Conservation (phyloP, 1,140 invertebrate genomes). For the Pentalonia nigronervosa region DNA sequence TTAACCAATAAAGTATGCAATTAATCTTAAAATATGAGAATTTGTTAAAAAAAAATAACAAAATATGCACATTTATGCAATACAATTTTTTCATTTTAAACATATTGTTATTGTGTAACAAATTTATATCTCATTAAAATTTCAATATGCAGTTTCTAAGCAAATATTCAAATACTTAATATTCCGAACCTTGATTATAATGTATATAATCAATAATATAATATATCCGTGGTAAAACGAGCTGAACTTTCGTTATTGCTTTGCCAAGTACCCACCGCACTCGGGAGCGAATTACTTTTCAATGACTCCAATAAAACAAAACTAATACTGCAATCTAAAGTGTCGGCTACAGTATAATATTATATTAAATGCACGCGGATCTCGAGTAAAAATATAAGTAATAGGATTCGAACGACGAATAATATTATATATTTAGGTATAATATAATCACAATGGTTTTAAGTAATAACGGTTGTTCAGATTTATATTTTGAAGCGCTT, state of each 20-base stretch:
- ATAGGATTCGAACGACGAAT: neutral
- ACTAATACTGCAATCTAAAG: conserved; percentile 41
- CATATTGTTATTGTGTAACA: no score
- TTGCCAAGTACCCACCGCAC: neutral
- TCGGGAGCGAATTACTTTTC: neutral
- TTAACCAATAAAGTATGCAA: no score
- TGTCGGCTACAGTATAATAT: neutral
- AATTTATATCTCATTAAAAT: no score
- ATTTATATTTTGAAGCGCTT: neutral
- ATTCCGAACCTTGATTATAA: neutral
- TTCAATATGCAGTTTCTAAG: no score
- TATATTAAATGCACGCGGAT: neutral
- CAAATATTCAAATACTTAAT: neutral
- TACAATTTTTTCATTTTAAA: no score
- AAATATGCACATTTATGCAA: no score
- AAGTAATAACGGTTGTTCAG: neutral
- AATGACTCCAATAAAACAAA: conserved; percentile 22
- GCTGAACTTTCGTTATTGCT: neutral
- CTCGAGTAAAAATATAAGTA: neutral
- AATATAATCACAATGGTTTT: neutral
- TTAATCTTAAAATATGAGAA: no score
- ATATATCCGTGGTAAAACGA: neutral
- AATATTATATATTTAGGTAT: neutral
- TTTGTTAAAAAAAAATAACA: no score
- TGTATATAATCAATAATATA: neutral